Base-by-base conservation (phyloP, 2,888 invertebrate species). In the Cremastinae sp. region DNA sequence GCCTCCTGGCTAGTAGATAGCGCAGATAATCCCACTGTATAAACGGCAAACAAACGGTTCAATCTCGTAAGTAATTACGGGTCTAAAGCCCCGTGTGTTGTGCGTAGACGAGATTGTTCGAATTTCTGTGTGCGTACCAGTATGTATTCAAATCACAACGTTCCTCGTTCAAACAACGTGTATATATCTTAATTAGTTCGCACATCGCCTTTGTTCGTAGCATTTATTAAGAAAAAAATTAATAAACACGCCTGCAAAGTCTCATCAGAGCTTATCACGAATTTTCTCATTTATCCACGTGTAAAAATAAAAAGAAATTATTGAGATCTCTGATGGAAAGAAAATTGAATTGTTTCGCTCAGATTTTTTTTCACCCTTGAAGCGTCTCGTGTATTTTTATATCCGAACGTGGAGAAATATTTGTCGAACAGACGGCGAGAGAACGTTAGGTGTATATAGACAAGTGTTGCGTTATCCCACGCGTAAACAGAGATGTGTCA, bases 401-500 rank as follows among this genome's bases (percentile, higher is more conserved):
- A 12, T 38, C 22, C 14, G 22, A 20, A 41, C 16, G 34, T 45
- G 18, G 7, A 16, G 20, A 18, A 10, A 41, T 54, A 43, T 18
- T 28, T 43, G 28, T 54, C 12, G 20, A 66, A 66, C n/a, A 7
- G 51, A 20, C 41, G 41, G 16, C 8, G 28, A 28, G 7, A 47
- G 45, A 41, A 41, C 12, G 12, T 41, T n/a, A 20, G 8, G 18
- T 12, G 54, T 47, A 56, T 36, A 20, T 65, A 66, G 49, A 73
- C 61, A 14, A 54, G 54, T 45, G 65, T 61, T 70, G 76, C 75
- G 74, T 80, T 75, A 80, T 79, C 79, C 78, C 53, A 70, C 71
- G 78, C 58, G 80, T 80, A 80, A 80, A 80, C 79, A 78, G 71
- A 74, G 59, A 79, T 80, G 75, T 74, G 75, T 80, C 80, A 80